Evolutionary conservation across 2,888 invertebrate genomes (phyloP), one percentile per base, ranked within the genome.

Genomic region (Phrixothrix hirtus): DNA sequence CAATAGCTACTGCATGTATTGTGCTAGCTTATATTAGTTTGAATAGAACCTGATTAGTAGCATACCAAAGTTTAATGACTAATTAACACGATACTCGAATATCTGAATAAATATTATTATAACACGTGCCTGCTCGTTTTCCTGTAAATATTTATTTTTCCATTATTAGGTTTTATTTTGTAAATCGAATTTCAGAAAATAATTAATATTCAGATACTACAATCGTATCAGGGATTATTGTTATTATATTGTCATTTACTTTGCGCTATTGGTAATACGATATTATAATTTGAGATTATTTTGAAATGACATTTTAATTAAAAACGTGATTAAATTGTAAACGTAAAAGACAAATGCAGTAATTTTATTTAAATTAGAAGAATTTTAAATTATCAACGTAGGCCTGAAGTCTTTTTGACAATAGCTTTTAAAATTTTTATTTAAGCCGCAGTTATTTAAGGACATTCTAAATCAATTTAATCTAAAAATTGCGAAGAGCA

Each of bases 41-140:
- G 39, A 47, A 47, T 47, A 17, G 47, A 26, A 32, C 15, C 39
- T 41, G 47, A 47, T 47, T 47, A 39, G 38, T 41, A 27, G 32
- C 47, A 15, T 41, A 47, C 29, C 21, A 31, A 26, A 10, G 17
- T 17, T 16, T 39, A 39, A 39, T 30, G 31, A 35, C 21, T 47
- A 47, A 47, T 47, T 41, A 47, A 39, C 47, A 46, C 30, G 38
- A 21, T 21, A 21, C 7, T 21, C 7, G 21, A 21, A 21, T 21
- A 21, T 21, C 21, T 21, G 7, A 5, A 5, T 21, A 7, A 5
- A 5, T 21, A 21, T 21, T 7, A 7, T n/a, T 7, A 21, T 21
- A 21, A 21, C 21, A 7, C 7, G 7, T 21, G 21, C 21, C 21
- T n/a, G 7, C 21, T 21, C 3, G 21, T 21, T 5, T 5, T 21